Base-by-base conservation (phyloP, 2,113 vertebrate species). In the Notothenia rossii region DNA sequence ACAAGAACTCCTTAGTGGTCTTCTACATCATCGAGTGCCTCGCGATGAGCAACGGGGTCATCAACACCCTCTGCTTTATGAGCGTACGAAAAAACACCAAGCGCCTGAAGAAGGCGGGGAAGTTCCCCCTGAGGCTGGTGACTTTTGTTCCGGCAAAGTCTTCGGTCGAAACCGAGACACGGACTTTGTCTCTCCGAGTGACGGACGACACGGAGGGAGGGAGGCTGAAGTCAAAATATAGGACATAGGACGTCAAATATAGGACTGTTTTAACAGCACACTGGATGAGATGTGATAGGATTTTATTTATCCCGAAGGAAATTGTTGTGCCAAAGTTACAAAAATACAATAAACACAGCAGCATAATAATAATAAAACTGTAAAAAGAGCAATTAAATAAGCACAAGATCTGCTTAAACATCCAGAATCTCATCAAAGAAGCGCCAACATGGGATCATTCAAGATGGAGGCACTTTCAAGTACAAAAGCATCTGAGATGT, bases 41-140 rank as follows among this genome's bases (percentile, higher is more conserved):
- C 0, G 97, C 98, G 82, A 99, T 99, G 98, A 97, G 97, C 89
- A 99, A 99, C 81, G 97, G 96, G 76, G 92, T 99, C 93, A 97
- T 99, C 86, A 99, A 98, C 90, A 99, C 97, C 0, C 91, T 99
- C 83, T 97, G 96, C 79, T 97, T 98, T 0, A 91, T 98, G 45
- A 95, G 95, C 0, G 96, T 97, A 46, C 96, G 94, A 73, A 97
- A 95, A 78, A 96, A 94, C 81, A 94, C 93, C 76, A 96, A 95
- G 79, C 95, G 94, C 67, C 95, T 96, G 88, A 96, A 94, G 89
- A 96, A 91, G 90, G 94, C 94, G 13, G 66, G 95, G 66, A 78
- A 90, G 59, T 88, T 96, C 43, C 95, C 88, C 13, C 94, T 96
- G 94, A 95, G 71, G 51, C 95, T 97, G 58, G 61, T 78, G n/a